Evolutionary conservation across 2,888 invertebrate genomes (phyloP).

Genomic region (Orchestes rusci): DNA sequence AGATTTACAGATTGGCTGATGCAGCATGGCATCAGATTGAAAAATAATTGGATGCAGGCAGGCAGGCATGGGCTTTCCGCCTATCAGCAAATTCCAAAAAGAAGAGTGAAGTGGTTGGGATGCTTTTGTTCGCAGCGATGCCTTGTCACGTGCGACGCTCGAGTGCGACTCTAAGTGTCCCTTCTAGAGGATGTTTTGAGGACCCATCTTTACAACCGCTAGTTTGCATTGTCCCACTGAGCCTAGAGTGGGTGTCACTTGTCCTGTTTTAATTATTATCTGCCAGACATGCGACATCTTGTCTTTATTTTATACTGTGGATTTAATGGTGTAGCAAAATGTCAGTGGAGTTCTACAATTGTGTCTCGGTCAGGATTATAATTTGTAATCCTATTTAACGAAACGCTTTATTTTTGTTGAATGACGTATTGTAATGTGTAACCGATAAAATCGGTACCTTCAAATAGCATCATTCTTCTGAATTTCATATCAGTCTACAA

Average conservation of each 20-base stretch:
- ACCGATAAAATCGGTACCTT: too few relatives aligned
- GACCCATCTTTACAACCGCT: slow-evolving; percentile 20
- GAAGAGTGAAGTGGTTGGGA: slow-evolving; percentile 23
- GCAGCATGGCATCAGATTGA: slow-evolving; percentile 23
- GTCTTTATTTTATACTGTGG: too few relatives aligned
- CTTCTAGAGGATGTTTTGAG: slow-evolving; percentile 17
- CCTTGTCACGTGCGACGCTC: slow-evolving; percentile 30
- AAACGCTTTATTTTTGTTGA: too few relatives aligned
- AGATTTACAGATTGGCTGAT: slow-evolving; percentile 22
- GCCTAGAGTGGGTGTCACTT: slow-evolving; percentile 12
- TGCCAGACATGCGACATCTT: too few relatives aligned
- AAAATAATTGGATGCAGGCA: slow-evolving; percentile 31
- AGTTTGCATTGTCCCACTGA: slow-evolving; percentile 22
- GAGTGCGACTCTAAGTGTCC: slow-evolving; percentile 25
- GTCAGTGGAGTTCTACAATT: too few relatives aligned
- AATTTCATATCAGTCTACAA: too few relatives aligned
- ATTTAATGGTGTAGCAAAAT: too few relatives aligned
- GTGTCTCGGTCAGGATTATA: too few relatives aligned
- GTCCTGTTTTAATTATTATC: slow-evolving; percentile 19
- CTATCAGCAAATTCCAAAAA: slow-evolving; percentile 27
- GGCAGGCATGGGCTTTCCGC: slow-evolving; percentile 22
- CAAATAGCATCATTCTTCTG: too few relatives aligned
- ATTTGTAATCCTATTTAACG: too few relatives aligned
- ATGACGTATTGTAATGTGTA: too few relatives aligned
- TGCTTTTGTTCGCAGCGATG: slow-evolving; percentile 27